Evolutionary conservation across 30 jellyfish, hydroid and myxozoan genomes (phyloP).

Genomic region (Turritopsis dohrnii): DNA sequence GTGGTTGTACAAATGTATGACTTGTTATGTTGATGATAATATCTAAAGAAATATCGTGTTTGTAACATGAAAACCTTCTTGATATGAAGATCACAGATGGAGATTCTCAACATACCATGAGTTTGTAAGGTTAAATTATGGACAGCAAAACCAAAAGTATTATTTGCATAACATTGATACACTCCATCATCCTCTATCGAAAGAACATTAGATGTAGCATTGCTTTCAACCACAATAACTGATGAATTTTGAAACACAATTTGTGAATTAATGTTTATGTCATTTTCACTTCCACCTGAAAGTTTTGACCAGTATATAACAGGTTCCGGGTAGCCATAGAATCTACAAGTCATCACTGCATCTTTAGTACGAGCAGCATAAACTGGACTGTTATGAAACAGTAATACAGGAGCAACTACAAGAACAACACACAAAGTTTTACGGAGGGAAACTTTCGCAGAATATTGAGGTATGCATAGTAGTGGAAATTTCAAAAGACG

Average conservation of each 20-base stretch:
- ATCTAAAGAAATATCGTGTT: background rate
- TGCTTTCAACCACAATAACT: background rate
- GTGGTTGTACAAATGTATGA: background rate
- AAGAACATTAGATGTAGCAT: background rate
- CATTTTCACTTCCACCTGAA: conserved; percentile 16
- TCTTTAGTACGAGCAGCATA: background rate
- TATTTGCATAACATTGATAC: conserved; percentile 13
- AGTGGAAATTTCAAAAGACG: too few relatives aligned
- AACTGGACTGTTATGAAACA: conserved; percentile 5
- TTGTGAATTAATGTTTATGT: background rate
- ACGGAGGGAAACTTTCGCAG: too few relatives aligned
- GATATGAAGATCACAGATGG: too few relatives aligned
- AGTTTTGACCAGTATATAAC: conserved; percentile 8
- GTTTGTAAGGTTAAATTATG: background rate
- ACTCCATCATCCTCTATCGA: conserved; percentile 8
- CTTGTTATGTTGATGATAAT: background rate
- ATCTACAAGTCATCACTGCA: background rate
- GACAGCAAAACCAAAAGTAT: background rate
- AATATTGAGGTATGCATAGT: too few relatives aligned
- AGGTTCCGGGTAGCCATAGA: conserved; percentile 17
- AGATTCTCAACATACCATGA: background rate
- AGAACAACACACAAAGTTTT: too few relatives aligned
- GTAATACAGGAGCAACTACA: conserved; percentile 7
- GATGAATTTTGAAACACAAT: background rate
- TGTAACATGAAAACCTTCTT: too few relatives aligned